phyloP scores from a whole-genome alignment of 2,888 invertebrate genomes.

The Aethes cnicana region DNA sequence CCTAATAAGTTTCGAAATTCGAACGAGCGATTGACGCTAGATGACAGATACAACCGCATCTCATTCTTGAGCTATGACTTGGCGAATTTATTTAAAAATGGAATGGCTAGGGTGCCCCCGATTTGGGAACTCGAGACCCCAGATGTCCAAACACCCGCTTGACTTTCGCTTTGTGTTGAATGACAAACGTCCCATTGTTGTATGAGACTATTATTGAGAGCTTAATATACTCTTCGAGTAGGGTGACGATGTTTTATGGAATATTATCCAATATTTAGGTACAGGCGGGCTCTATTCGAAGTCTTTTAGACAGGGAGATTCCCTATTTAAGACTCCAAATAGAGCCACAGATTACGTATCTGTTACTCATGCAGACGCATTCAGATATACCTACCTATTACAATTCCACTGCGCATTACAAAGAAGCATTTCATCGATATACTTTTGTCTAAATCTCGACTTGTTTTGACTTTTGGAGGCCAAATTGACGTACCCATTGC shows the following conservation, averaged over 20 bases:
- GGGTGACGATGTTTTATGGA: slow-evolving; percentile 43
- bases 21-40: slow-evolving; percentile 31
- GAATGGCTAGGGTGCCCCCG: slow-evolving; percentile 51
- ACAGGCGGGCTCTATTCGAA: too few species aligned
- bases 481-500: too few species aligned
- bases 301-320: too few species aligned
- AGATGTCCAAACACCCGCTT: slow-evolving; percentile 75
- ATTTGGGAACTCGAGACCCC: slow-evolving; percentile 60
- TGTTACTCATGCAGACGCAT: too few species aligned
- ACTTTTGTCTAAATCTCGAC: too few species aligned
- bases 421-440: too few species aligned
- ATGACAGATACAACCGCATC: slow-evolving; percentile 42
- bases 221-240: slow-evolving; percentile 67
- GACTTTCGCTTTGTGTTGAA: slow-evolving; percentile 57
- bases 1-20: slow-evolving; percentile 26
- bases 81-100: slow-evolving; percentile 52
- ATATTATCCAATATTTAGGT: too few species aligned
- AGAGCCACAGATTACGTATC: too few species aligned
- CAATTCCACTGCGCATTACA: too few species aligned
- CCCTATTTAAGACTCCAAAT: too few species aligned
- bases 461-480: too few species aligned
- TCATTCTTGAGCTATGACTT: slow-evolving; percentile 50
- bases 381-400: too few species aligned
- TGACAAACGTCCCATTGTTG: slow-evolving; percentile 71
- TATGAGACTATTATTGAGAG: slow-evolving; percentile 63